A percentile compares a stretch with the other conserved stretches of the same genome.
phyloP scores from a whole-genome alignment of 1,140 invertebrate genomes.

The Gonioctena quinquepunctata region DNA sequence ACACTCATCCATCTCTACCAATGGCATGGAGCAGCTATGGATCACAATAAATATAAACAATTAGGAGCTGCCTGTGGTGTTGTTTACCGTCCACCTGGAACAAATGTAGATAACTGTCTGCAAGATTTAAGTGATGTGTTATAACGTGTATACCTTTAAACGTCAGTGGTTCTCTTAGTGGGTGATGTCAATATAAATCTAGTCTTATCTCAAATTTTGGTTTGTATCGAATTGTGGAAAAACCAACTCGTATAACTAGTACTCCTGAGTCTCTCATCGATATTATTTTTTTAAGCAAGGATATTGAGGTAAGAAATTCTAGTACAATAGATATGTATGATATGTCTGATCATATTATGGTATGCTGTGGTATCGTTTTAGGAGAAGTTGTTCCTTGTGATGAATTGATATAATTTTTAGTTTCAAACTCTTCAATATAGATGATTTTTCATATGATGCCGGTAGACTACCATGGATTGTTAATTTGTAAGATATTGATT shows the following conservation, averaged over 20 bases:
- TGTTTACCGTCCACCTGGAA: not conserved
- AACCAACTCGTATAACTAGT: not conserved
- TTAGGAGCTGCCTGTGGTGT: not conserved
- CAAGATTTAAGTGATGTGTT: not conserved
- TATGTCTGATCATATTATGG: constrained; percentile 1
- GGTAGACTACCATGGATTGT: not conserved
- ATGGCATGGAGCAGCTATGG: not conserved
- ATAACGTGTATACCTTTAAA: not conserved
- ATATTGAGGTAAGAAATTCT: not conserved
- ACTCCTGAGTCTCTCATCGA: not conserved
- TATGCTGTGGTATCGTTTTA: not conserved
- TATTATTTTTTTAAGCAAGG: not conserved
- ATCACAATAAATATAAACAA: not conserved
- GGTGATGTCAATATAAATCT: not conserved
- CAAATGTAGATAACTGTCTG: not conserved
- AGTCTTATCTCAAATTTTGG: not conserved
- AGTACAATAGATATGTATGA: not conserved
- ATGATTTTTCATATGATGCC: not conserved
- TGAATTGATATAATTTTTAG: not conserved
- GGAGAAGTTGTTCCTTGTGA: not conserved
- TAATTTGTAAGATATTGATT: not conserved
- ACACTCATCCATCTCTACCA: not conserved
- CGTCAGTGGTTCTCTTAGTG: not conserved
- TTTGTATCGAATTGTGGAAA: not conserved
- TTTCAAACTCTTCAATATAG: not conserved